Evolutionary conservation across 2,113 vertebrate genomes (phyloP).

Genomic region (Chloebia gouldiae): DNA sequence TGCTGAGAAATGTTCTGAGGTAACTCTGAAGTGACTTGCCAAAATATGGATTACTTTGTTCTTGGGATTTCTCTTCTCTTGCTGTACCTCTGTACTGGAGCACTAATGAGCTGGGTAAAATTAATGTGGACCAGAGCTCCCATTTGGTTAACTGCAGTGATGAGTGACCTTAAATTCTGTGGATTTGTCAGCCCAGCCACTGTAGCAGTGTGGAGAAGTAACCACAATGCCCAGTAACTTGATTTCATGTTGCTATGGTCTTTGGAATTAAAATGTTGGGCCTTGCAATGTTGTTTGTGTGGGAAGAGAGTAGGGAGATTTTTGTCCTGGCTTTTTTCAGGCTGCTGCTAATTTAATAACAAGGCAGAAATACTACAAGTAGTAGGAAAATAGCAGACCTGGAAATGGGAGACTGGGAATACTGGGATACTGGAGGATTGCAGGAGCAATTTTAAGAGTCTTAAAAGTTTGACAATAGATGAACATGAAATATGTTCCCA

Average conservation of each 20-base stretch:
- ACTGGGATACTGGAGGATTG: not conserved
- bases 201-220: not conserved
- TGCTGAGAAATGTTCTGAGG: not conserved
- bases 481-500: not conserved
- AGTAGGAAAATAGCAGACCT: not conserved
- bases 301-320: not conserved
- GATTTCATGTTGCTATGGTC: not conserved
- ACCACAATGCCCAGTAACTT: not conserved
- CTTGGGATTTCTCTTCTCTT: not conserved
- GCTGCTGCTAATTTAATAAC: not conserved
- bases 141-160: not conserved
- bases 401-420: not conserved
- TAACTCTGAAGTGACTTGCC: not conserved
- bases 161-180: not conserved
- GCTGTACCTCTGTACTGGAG: not conserved
- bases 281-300: not conserved
- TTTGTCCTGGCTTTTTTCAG: not conserved
- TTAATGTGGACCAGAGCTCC: not conserved
- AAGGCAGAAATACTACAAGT: not conserved
- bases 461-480: not conserved
- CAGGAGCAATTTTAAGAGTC: not conserved
- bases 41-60: not conserved
- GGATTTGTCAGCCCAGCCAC: not conserved
- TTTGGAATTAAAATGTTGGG: rapidly evolving
- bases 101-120: not conserved